Base-by-base conservation (phyloP, 2,113 vertebrate species). In the Lycocorax pyrrhopterus region DNA sequence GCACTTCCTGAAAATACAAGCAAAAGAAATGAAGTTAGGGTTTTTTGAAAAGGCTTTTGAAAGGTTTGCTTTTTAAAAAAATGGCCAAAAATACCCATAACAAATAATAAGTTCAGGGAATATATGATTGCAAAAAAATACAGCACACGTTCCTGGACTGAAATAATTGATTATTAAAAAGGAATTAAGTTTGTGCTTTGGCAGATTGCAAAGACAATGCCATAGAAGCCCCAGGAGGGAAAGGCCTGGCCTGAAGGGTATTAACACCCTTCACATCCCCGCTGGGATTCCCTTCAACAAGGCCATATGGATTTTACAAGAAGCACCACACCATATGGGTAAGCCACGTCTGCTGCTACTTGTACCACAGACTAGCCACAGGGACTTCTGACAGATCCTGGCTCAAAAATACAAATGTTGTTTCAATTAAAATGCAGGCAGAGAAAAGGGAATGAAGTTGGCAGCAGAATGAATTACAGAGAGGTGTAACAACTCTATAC, bases 291-390 rank as follows among this genome's bases (percentile, higher is more conserved):
- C 98, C 98, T 98, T 98, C 98, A 98, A 98, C 98, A 98, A 98
- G 97, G 98, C 98, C 99, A 99, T 99, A 99, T 99, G 99, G 99
- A 98, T 99, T 99, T 98, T 98, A 99, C 98, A 98, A 98, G 98
- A 98, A 98, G 98, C 96, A 94, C 96, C 79, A 89, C 98, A 98
- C 98, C 99, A 99, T 99, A 99, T 99, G 99, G 99, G 98, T 97
- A 98, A 98, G 98, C 98, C 97, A 97, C 97, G 98, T 98, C 99
- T 99, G 98, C 98, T 98, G 98, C 98, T 98, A 97, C 98, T 98
- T 98, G 97, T 98, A 98, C 98, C 97, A 97, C 97, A 98, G 98
- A 97, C 98, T 97, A 98, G 98, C 98, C 98, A 98, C 95, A 94
- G 98, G 98, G 98, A 98, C 98, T 98, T 98, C 97, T 98, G 98